Conservation (phyloP, 2,888 invertebrate genomes). For the Cryptocephalus moraei region DNA sequence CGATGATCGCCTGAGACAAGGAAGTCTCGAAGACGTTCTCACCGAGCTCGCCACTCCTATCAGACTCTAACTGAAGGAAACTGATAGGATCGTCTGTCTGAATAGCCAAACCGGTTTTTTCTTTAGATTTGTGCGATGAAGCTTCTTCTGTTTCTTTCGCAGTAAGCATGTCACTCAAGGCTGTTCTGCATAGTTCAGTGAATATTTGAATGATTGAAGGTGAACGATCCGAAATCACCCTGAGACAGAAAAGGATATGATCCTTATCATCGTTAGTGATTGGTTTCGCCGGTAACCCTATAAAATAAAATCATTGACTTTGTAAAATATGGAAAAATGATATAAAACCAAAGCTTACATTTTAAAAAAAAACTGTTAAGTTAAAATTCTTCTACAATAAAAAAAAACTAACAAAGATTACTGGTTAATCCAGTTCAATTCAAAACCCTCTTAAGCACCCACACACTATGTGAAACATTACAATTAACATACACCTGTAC, state of each 20-base stretch:
- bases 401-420: no score
- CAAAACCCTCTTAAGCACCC: no score
- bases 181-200: conserved; percentile 61
- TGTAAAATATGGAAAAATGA: no score
- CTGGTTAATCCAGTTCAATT: no score
- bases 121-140: conserved; percentile 48
- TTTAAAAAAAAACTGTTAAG: no score
- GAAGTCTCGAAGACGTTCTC: conserved; percentile 92
- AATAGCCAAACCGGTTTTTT: conserved; percentile 57
- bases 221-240: conserved; percentile 60
- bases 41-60: conserved; percentile 42
- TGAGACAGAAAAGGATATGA: conserved; percentile 73
- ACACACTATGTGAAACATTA: no score
- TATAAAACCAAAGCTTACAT: no score
- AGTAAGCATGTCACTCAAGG: conserved; percentile 73
- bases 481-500: no score
- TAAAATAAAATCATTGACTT: conserved; percentile 10
- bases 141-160: conserved; percentile 67
- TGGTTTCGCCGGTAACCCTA: conserved; percentile 53
- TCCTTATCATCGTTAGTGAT: conserved; percentile 96
- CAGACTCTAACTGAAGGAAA: conserved; percentile 65
- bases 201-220: conserved; percentile 61
- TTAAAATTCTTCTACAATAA: no score
- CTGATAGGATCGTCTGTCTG: conserved; percentile 80
- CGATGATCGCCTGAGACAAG: conserved; percentile 79